Percentiles rank a stretch among this genome's conserved stretches.
Evolutionary conservation across 2,113 vertebrate genomes (phyloP).

Genomic region (Hiodon tergisus): DNA sequence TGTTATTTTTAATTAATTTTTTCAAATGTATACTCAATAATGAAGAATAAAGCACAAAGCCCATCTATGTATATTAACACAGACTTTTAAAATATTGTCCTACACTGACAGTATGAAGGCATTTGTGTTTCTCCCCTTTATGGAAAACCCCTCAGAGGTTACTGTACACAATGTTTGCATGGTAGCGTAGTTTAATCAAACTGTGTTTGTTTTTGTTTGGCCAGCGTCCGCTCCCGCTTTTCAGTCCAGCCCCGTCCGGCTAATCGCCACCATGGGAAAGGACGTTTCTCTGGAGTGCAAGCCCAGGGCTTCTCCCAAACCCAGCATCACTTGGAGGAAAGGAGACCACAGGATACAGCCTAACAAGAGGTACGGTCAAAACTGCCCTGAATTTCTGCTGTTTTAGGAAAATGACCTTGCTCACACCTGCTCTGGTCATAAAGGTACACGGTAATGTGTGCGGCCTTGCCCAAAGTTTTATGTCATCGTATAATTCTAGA

Average conservation of each 20-base stretch:
- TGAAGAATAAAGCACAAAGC: too few species aligned
- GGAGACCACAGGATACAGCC: conserved; percentile 72
- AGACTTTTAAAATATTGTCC: too few species aligned
- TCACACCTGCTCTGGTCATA: background rate
- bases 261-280: conserved; percentile 80
- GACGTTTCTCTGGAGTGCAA: conserved; percentile 82
- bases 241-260: conserved; percentile 66
- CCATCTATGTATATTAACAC: too few species aligned
- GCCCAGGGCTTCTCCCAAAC: conserved; percentile 85
- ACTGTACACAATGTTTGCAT: too few species aligned
- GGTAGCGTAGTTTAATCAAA: background rate
- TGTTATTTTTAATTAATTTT: too few species aligned
- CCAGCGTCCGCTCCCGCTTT: conserved; percentile 85
- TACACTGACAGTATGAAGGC: too few species aligned
- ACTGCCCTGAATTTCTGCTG: background rate
- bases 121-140: too few species aligned
- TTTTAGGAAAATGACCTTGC: background rate
- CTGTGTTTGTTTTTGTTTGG: conserved; percentile 25
- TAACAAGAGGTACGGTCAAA: conserved; percentile 72
- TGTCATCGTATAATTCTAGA: too few species aligned
- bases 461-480: too few species aligned
- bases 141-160: too few species aligned
- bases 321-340: conserved; percentile 84
- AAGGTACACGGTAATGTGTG: too few species aligned
- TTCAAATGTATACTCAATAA: too few species aligned